Conservation (phyloP, 2,113 vertebrate genomes). For the Chlamydotis undulata region DNA sequence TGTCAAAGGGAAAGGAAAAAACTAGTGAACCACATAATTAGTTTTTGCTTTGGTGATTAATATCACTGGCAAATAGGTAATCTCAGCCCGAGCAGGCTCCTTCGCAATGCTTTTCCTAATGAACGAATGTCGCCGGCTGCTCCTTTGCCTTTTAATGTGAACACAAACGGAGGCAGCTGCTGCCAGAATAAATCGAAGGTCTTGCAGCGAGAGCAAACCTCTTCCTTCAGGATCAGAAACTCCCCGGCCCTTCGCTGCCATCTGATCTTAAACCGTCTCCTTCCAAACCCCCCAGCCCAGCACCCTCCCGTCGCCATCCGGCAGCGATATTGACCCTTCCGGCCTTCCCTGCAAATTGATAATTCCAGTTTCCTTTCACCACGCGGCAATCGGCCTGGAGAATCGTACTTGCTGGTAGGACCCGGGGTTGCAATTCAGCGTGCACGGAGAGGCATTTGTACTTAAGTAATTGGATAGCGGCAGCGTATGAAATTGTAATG, state of each 20-base stretch:
- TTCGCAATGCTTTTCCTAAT: background rate
- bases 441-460: background rate
- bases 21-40: conserved; percentile 59
- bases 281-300: background rate
- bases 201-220: background rate
- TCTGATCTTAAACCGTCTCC: background rate
- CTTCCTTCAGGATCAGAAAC: background rate
- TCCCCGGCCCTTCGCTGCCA: background rate
- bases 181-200: background rate
- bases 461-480: background rate
- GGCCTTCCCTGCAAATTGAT: background rate
- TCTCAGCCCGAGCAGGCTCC: background rate
- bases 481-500: accelerated
- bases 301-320: background rate
- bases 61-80: conserved; percentile 57
- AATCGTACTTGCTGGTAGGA: background rate
- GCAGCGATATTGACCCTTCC: background rate
- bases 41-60: conserved; percentile 58
- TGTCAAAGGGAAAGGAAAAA: background rate
- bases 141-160: background rate
- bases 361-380: background rate
- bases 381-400: background rate
- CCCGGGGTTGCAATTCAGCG: background rate
- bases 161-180: background rate
- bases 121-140: background rate